Evolutionary conservation across 2,113 vertebrate genomes (phyloP).

Genomic region (Jacana jacana): DNA sequence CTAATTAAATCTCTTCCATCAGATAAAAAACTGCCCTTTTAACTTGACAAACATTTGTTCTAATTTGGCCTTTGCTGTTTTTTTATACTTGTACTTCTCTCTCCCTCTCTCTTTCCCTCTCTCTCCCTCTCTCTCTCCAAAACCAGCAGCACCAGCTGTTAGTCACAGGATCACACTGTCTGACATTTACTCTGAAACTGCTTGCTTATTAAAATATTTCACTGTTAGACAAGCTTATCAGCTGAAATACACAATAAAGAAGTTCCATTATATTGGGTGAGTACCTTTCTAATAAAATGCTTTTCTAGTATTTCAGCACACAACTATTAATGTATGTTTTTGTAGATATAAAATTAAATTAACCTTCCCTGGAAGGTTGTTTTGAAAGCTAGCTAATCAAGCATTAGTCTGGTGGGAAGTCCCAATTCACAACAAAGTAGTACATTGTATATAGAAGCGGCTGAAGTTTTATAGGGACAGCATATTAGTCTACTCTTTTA

Average conservation of each 20-base stretch:
- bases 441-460: not conserved
- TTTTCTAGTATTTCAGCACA: not conserved
- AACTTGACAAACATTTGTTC: slow-evolving; percentile 78
- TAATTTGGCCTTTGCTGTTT: slow-evolving; percentile 72
- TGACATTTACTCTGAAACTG: slow-evolving; percentile 75
- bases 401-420: not conserved
- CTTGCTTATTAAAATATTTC: slow-evolving; percentile 77
- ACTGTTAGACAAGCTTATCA: slow-evolving; percentile 70
- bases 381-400: not conserved
- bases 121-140: not conserved
- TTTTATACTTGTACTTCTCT: slow-evolving; percentile 44
- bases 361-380: not conserved
- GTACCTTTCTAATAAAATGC: not conserved
- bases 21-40: slow-evolving; percentile 73
- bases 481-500: not conserved
- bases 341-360: slow-evolving; percentile 3
- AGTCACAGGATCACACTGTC: slow-evolving; percentile 58
- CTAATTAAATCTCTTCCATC: slow-evolving; percentile 77
- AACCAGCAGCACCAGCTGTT: slow-evolving; percentile 74
- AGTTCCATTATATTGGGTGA: not conserved
- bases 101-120: not conserved
- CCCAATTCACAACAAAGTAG: not conserved
- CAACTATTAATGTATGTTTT: not conserved
- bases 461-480: not conserved
- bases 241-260: slow-evolving; percentile 62